Evolutionary conservation across 2,113 vertebrate species (phyloP).

Genomic region (Paradoxurus hermaphroditus): DNA sequence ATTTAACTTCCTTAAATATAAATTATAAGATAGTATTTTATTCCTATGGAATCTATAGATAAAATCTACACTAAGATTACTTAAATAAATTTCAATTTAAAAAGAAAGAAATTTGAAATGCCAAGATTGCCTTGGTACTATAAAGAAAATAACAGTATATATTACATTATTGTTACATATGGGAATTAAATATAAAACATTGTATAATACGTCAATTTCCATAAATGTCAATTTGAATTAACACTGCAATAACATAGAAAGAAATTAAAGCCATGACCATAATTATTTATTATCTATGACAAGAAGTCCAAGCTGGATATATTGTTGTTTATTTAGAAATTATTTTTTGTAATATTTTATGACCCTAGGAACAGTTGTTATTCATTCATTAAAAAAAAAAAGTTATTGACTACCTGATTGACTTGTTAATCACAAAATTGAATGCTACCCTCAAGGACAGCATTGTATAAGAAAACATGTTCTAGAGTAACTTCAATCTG

Average conservation of each 20-base stretch:
- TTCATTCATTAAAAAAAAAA: background rate
- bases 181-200: background rate
- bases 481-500: background rate
- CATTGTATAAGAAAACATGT: background rate
- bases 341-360: background rate
- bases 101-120: slow-evolving; percentile 72
- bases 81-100: slow-evolving; percentile 76
- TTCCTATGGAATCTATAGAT: slow-evolving; percentile 68
- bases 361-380: background rate
- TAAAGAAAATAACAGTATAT: background rate
- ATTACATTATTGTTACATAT: slow-evolving; percentile 8
- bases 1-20: slow-evolving; percentile 77
- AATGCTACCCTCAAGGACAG: background rate
- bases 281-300: background rate
- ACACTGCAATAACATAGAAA: background rate
- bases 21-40: slow-evolving; percentile 74
- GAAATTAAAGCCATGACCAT: background rate
- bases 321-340: background rate
- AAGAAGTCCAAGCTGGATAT: background rate
- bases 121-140: slow-evolving; percentile 36
- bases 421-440: background rate
- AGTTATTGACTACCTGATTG: background rate
- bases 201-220: background rate
- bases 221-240: background rate
- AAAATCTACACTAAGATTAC: slow-evolving; percentile 66